phyloP scores from a whole-genome alignment of 2,888 invertebrate species.

The Ormyrus nitidulus region DNA sequence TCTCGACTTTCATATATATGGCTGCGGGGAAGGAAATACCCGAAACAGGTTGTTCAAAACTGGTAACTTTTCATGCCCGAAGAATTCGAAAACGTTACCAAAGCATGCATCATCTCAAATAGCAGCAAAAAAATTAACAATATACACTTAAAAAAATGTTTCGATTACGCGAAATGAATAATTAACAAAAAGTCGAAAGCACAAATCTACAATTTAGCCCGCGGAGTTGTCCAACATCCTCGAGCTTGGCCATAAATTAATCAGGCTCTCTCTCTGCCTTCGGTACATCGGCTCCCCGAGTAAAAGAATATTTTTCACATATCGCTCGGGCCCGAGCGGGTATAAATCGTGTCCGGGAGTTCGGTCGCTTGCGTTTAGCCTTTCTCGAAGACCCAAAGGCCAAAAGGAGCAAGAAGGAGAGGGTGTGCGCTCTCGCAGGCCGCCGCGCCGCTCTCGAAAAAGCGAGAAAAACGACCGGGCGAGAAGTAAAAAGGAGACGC shows the following conservation, averaged over 20 bases:
- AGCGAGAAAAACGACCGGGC: slow-evolving; percentile 48
- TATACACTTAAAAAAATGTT: too few species aligned
- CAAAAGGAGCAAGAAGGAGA: slow-evolving; percentile 33
- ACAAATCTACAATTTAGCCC: neutral
- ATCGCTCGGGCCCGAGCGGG: slow-evolving; percentile 31
- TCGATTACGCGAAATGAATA: too few species aligned
- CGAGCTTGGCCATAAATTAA: slow-evolving; percentile 45
- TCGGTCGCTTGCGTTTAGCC: slow-evolving; percentile 24
- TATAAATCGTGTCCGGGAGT: slow-evolving; percentile 34
- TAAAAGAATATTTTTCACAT: slow-evolving; percentile 54
- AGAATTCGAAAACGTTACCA: slow-evolving; percentile 2
- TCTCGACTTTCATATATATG: slow-evolving; percentile 11
- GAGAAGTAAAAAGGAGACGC: slow-evolving; percentile 52
- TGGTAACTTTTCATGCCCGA: slow-evolving; percentile 43
- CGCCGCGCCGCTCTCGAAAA: slow-evolving; percentile 14
- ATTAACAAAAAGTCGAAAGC: too few species aligned
- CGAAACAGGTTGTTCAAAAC: slow-evolving; percentile 50
- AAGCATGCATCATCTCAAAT: too few species aligned
- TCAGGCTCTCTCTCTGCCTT: slow-evolving; percentile 6
- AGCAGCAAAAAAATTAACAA: too few species aligned
- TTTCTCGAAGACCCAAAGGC: neutral
- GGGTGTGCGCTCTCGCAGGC: neutral
- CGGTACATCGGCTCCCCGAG: neutral
- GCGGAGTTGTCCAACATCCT: slow-evolving; percentile 37
- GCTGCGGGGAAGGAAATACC: slow-evolving; percentile 35